Base-by-base conservation (phyloP, 64 coral and sea anemone genomes). In the Orbicella faveolata region DNA sequence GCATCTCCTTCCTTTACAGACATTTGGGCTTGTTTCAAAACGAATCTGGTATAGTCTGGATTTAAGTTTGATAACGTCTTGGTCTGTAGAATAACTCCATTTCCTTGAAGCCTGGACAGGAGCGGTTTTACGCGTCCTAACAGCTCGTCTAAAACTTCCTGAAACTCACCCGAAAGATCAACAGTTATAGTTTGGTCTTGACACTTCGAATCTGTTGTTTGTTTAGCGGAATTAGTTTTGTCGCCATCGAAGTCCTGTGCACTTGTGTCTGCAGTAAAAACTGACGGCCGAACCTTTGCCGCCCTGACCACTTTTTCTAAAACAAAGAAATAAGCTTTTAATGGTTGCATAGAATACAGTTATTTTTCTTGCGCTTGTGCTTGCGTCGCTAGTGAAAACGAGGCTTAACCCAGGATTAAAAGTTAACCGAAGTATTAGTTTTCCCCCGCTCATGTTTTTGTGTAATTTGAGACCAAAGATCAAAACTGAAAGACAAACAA, bases 21-120 rank as follows among this genome's bases (percentile, higher is more conserved):
- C 77, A 97, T 70, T 57, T 94, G 65, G 41, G 78, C 48, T 74
- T 97, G 95, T 80, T 97, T 97, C 13, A 94, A 69, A 52, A 94
- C 23, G 34, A 97, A 97, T 75, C 84, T 81, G 73, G 92, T 94
- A 75, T 94, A 94, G 61, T 97, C 95, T 83, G 92, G 83, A 35
- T 83, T 76, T 44, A 97, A 73, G 18, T 74, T 76, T 10, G 67
- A 66, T 8, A 97, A 21, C 15, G 74, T 80, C 36, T 90, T 52
- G 18, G 74, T 21, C 20, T 36, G 73, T 18, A 75, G 82, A 55
- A 97, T 77, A 9, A 91, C 62, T 1, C 73, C 59, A 53, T 79
- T 59, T 20, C 90, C 78, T 83, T 97, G 93, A 25, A 97, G 79
- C 34, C 88, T 83, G 16, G 66, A 78, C 52, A 93, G 41, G 13